phyloP scores from a whole-genome alignment of 2,888 invertebrate species.

The Oithona nana region DNA sequence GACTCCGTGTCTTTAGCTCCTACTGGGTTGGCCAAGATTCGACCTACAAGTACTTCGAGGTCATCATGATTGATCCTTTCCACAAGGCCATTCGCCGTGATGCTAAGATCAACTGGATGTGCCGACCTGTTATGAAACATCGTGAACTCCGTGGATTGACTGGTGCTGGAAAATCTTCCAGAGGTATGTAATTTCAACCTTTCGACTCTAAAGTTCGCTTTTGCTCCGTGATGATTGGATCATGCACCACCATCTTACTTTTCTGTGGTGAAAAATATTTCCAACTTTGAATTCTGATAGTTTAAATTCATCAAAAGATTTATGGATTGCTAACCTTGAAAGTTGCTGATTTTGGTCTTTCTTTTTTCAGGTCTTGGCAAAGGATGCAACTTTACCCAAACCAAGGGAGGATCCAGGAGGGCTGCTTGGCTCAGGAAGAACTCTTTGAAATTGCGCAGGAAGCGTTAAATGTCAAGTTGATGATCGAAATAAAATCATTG shows the following conservation, averaged over 20 bases:
- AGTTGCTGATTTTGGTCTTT: no score
- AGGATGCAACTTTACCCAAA: conserved; percentile 81
- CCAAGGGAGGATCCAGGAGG: conserved; percentile 85
- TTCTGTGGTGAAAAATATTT: not conserved
- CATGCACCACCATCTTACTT: not conserved
- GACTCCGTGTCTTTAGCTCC: conserved; percentile 84
- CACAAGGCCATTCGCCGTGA: conserved; percentile 87
- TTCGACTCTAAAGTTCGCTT: conserved; percentile 30
- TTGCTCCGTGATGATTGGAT: not conserved
- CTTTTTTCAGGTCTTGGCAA: conserved; percentile 38
- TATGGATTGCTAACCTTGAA: no score
- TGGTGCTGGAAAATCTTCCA: conserved; percentile 81
- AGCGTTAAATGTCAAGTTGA: conserved; percentile 48
- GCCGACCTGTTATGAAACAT: conserved; percentile 90
- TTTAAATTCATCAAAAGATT: no score
- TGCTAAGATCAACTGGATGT: conserved; percentile 94
- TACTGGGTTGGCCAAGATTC: conserved; percentile 99
- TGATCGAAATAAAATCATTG: no score
- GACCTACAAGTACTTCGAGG: conserved; percentile 95
- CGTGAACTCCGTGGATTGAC: conserved; percentile 95
- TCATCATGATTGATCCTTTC: conserved; percentile 74
- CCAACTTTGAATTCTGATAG: not conserved
- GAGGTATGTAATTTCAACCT: no score
- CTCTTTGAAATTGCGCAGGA: conserved; percentile 79
- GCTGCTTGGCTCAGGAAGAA: conserved; percentile 91